These are phyloP conservation scores for Craterocephalus amniculus DNA, from an alignment of 2,797 vertebrate genomes.

Conservation along the genomic window DNA sequence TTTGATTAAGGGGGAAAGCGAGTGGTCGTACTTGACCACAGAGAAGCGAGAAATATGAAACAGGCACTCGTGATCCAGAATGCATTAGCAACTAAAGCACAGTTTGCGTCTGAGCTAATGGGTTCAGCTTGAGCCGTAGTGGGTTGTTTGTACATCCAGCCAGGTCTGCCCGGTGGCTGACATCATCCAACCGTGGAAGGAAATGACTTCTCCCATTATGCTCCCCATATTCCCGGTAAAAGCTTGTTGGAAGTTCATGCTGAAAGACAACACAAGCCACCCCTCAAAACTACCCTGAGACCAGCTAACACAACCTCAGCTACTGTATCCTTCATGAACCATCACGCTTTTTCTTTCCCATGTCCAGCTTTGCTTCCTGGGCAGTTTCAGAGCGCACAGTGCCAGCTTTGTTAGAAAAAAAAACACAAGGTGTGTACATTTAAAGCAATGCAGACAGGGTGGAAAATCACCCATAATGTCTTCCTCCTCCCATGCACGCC, in stretches of 20 bases:
- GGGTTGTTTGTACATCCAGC: conserved; percentile 43
- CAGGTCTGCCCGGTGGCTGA: conserved; percentile 49
- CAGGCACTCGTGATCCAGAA: conserved; percentile 29
- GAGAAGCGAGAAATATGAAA: conserved; percentile 41
- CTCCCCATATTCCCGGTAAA: conserved; percentile 37
- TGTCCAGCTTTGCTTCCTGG: conserved; percentile 63
- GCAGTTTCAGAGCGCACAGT: conserved; percentile 55
- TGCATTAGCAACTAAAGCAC: conserved; percentile 62
- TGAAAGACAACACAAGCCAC: conserved; percentile 44
- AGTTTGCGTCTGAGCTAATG: conserved; percentile 43
- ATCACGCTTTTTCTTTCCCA: conserved; percentile 54
- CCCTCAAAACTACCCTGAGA: conserved; percentile 34
- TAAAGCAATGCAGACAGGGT: conserved; percentile 60
- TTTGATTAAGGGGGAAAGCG: conserved; percentile 43
- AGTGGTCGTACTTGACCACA: conserved; percentile 27
- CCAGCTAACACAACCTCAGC: conserved; percentile 58
- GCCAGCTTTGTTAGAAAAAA: conserved; percentile 72
- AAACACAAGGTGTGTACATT: conserved; percentile 57
- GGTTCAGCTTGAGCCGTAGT: conserved; percentile 33
- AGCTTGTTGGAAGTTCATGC: conserved; percentile 42
- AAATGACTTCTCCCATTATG: conserved; percentile 49
- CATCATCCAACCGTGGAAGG: conserved; percentile 40
- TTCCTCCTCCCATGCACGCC: conserved; percentile 52
- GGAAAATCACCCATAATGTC: conserved; percentile 76
- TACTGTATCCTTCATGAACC: conserved; percentile 67